Conservation (phyloP, 2,797 vertebrate genomes). For the Paguma larvata region DNA sequence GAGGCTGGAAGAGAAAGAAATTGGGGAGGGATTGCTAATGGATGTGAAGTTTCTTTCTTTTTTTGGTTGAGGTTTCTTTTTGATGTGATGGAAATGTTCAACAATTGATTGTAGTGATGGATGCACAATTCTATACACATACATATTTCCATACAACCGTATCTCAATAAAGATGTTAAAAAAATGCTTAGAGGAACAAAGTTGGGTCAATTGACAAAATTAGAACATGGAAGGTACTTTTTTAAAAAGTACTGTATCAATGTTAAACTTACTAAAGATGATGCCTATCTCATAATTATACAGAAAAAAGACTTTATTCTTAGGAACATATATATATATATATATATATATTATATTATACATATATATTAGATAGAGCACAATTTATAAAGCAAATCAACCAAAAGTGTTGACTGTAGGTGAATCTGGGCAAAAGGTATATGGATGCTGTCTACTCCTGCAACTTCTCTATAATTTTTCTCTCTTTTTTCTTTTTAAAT, state of each 20-base stretch:
- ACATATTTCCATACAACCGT: background rate
- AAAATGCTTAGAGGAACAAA: background rate
- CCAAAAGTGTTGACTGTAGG: background rate
- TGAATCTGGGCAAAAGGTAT: background rate
- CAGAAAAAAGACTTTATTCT: background rate
- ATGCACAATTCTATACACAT: background rate
- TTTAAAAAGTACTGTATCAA: background rate
- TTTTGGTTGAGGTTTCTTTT: background rate
- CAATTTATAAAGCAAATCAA: constrained; percentile 34
- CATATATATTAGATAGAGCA: background rate
- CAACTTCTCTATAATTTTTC: background rate
- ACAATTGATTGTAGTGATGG: background rate
- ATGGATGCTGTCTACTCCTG: background rate
- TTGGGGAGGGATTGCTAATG: background rate
- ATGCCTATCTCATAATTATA: background rate
- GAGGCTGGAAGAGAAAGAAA: background rate
- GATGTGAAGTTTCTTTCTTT: background rate
- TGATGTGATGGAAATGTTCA: background rate
- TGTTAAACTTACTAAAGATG: background rate
- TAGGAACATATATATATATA: background rate
- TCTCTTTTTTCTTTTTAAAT: background rate
- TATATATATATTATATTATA: background rate
- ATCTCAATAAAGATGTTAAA: background rate
- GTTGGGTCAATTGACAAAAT: background rate
- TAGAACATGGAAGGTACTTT: background rate